These are phyloP conservation scores for Enteromius anoplus DNA, from an alignment of 2,797 vertebrate genomes.

Conservation along the genomic window DNA sequence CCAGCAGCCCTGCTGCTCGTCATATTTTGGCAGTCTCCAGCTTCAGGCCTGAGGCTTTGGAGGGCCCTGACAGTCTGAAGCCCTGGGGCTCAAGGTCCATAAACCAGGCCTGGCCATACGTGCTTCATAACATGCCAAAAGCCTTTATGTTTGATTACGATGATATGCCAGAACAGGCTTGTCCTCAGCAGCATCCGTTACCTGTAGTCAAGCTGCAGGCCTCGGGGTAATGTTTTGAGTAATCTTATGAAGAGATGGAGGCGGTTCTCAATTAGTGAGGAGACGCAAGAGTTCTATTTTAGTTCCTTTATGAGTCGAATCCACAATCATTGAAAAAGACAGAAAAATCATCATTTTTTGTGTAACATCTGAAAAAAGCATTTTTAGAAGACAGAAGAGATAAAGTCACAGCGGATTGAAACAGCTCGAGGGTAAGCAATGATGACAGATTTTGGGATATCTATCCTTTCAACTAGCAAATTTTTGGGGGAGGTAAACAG, in stretches of 20 bases:
- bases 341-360: background rate
- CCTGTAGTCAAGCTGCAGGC: background rate
- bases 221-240: background rate
- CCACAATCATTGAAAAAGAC: background rate
- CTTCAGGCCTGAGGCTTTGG: conserved; percentile 7
- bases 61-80: conserved; percentile 1
- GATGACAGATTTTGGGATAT: background rate
- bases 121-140: conserved; percentile 8
- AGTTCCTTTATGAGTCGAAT: background rate
- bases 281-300: background rate
- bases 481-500: background rate
- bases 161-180: background rate
- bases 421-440: background rate
- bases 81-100: background rate
- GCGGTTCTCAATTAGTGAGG: background rate
- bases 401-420: background rate
- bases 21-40: conserved; percentile 4
- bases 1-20: conserved; percentile 4
- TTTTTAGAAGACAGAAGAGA: background rate
- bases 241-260: background rate
- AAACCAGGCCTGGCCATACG: background rate
- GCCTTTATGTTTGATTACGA: background rate
- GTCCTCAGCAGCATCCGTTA: background rate
- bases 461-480: background rate
- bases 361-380: background rate